Evolutionary conservation across 2,888 invertebrate species (phyloP), one percentile per base, ranked within the genome.

Genomic region (Scaptomyza caliginosa): DNA sequence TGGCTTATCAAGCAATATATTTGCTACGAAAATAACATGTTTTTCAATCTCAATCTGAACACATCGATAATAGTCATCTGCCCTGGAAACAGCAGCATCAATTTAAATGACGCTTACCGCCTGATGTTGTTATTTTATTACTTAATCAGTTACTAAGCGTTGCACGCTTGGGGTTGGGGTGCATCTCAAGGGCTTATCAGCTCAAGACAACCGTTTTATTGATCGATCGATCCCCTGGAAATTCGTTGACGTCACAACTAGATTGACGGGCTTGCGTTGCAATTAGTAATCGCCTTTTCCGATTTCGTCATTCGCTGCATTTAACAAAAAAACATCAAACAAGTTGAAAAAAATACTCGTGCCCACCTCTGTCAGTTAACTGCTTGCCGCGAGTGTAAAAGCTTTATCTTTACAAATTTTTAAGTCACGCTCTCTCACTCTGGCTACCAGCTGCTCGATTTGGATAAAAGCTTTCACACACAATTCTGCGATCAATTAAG

Each of bases 11-110:
- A 56, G 23, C 30, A 17, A 46, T 49, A 55, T 24, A 40, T 48
- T n/a, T n/a, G 45, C 51, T 67, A 67, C 62, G 51, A 67, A 86
- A 83, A 88, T 66, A 88, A 88, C 84, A 88, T 88, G 86, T 89
- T 86, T 74, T 83, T 82, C 71, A 77, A 57, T n/a, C 45, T 49
- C 67, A 74, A 60, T 64, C 66, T 32, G 34, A 45, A 42, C 43
- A 23, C 24, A 45, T 62, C 52, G 46, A 64, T 51, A 43, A 43
- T 24, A 2, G 11, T 7, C 39, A 43, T 19, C 28, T 32, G 21
- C 40, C 58, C 48, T 59, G 55, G 48, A 19, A 50, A 45, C 32
- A 11, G 36, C 30, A 51, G 42, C 58, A 59, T 64, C 57, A 48
- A 52, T 34, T 66, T 62, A 43, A 49, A 63, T 82, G 80, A 81